Base-by-base conservation (phyloP, 2,113 vertebrate genomes). In the Brachypodius melanocephalos region DNA sequence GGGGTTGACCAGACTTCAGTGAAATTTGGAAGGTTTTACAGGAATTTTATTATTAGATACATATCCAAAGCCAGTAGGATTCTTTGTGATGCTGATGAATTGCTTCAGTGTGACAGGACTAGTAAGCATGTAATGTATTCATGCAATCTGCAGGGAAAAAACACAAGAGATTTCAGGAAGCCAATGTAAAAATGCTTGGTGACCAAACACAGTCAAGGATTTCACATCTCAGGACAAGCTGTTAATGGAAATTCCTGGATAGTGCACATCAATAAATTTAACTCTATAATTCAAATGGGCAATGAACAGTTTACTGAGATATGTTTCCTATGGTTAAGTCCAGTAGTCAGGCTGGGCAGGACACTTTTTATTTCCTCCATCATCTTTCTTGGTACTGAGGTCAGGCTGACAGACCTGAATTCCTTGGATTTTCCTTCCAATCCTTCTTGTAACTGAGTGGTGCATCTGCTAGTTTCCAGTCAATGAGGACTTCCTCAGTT, bases 11-110 rank as follows among this genome's bases (percentile, higher is more conserved):
- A 54, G 42, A 29, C 51, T 87, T 88, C 80, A 48, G 38, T 48
- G 38, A 91, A 54, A 69, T 95, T 83, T 93, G 51, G 78, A 90
- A 58, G 74, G 87, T 12, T 86, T 93, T 68, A 20, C 19, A 59
- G 19, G 29, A 91, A 65, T 89, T 92, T 96, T 94, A 74, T 66
- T 90, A 85, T 89, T 80, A 94, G 55, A 26, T 80, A 45, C 13
- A 40, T 94, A 93, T 94, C 36, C 45, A 96, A n/a, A 67, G 58
- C 29, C 55, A 90, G 31, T 14, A 93, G 38, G 38, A 54, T 31
- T 94, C 34, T 24, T 93, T 51, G 36, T 38, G 49, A 34, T 87
- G 68, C 38, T 95, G 73, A 78, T 78, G 52, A 80, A 78, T 79
- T 87, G 10, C 25, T 65, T 71, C 34, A 63, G 26, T 36, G 14